Evolutionary conservation across 2,797 vertebrate genomes (phyloP).

Genomic region (Argya squamiceps): DNA sequence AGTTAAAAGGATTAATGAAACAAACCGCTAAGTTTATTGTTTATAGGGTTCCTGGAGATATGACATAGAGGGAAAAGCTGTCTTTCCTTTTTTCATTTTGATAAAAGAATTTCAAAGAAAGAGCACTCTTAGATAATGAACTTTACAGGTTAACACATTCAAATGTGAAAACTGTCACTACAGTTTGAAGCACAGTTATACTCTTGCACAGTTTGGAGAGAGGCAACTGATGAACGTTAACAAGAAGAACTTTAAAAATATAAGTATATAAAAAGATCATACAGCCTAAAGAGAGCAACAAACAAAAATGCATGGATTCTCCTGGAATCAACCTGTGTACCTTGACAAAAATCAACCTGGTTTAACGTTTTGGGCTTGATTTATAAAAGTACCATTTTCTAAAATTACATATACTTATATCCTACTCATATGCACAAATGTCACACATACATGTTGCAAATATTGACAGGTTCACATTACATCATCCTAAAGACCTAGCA

Average conservation of each 20-base stretch:
- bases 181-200: not conserved
- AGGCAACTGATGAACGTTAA: not conserved
- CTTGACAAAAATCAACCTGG: not conserved
- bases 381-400: not conserved
- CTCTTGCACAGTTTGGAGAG: not conserved
- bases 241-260: not conserved
- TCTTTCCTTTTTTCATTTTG: not conserved
- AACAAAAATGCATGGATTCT: not conserved
- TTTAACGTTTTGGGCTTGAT: not conserved
- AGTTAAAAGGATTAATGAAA: constrained; percentile 19
- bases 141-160: not conserved
- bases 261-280: not conserved
- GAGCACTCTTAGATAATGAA: not conserved
- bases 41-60: not conserved
- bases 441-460: not conserved
- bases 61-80: not conserved
- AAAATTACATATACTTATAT: not conserved
- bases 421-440: not conserved
- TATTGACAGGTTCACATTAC: not conserved
- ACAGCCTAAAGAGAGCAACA: not conserved
- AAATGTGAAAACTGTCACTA: not conserved
- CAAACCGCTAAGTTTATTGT: not conserved
- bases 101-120: not conserved
- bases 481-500: not conserved
- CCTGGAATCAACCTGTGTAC: not conserved